Base-by-base conservation (phyloP, 2,113 vertebrate genomes). In the Fregetta grallaria region DNA sequence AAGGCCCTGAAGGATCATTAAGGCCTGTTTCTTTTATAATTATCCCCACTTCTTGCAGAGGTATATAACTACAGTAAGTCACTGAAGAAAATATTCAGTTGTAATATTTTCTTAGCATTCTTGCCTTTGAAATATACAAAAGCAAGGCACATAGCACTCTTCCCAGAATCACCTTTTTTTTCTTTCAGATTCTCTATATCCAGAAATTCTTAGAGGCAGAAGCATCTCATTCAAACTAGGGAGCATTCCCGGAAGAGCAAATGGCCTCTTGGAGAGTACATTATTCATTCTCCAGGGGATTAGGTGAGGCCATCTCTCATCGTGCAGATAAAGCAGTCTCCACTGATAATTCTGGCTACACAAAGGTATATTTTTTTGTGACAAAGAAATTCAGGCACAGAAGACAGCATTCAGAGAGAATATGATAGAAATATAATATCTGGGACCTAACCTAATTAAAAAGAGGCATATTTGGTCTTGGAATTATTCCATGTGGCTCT, bases 391-490 rank as follows among this genome's bases (percentile, higher is more conserved):
- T 85, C 53, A 79, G 61, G 15, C 45, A 53, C 36, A 44, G 40
- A 88, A 93, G 36, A 36, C 52, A 85, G 44, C 5, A 66, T 84
- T 92, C 56, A 91, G 68, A 76, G 63, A 88, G 72, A 91, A 84
- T 81, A 80, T 56, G 79, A 94, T 75, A 89, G 72, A 96, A 96
- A 91, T 91, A 68, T 65, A 82, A 63, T 92, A 91, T 74, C 72
- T 75, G 32, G 53, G 45, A 45, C 59, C 40, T 91, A 92, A 93
- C 32, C 55, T 95, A 89, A 93, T 88, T 96, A 93, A 93, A 92
- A 91, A 67, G 61, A 89, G 53, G 16, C 3, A 32, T 72, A 81
- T 92, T 96, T 87, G 72, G 56, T 89, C 40, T 91, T 92, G 92
- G 73, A 92, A 93, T 91, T 87, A 84, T 78, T 92, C 62, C 73